Percentiles rank a stretch among this genome's conserved stretches.
Conservation (phyloP, 2,797 vertebrate genomes). For the Merluccius polli region DNA sequence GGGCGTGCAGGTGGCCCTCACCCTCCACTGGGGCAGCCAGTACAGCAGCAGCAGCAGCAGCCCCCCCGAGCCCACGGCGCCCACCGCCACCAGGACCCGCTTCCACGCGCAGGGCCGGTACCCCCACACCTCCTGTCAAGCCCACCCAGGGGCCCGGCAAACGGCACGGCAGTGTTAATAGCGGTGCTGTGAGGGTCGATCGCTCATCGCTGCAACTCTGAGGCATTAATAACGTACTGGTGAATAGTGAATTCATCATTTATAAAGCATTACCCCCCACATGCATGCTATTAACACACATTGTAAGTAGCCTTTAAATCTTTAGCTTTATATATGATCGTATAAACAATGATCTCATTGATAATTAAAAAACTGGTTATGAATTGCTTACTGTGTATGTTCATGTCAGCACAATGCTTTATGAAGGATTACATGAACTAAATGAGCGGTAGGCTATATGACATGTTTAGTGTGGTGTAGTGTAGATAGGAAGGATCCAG, state of each 20-base stretch:
- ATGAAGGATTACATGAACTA: neutral
- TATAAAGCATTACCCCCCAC: neutral
- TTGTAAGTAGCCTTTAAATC: neutral
- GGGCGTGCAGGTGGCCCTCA: conserved; percentile 80
- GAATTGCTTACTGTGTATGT: neutral
- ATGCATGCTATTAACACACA: neutral
- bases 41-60: conserved; percentile 92
- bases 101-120: conserved; percentile 86
- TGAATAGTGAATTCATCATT: neutral
- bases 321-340: neutral
- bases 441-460: neutral
- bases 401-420: neutral
- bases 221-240: neutral
- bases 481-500: neutral
- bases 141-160: neutral
- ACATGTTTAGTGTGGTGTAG: neutral
- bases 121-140: conserved; percentile 81
- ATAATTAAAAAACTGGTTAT: neutral
- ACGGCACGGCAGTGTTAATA: neutral
- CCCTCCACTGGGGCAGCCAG: conserved; percentile 92
- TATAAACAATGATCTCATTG: neutral
- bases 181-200: too few relatives aligned
- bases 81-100: conserved; percentile 76
- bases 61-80: conserved; percentile 81
- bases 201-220: neutral